Evolutionary conservation across 1,140 invertebrate species (phyloP).

Genomic region (Bombus soroeensis): DNA sequence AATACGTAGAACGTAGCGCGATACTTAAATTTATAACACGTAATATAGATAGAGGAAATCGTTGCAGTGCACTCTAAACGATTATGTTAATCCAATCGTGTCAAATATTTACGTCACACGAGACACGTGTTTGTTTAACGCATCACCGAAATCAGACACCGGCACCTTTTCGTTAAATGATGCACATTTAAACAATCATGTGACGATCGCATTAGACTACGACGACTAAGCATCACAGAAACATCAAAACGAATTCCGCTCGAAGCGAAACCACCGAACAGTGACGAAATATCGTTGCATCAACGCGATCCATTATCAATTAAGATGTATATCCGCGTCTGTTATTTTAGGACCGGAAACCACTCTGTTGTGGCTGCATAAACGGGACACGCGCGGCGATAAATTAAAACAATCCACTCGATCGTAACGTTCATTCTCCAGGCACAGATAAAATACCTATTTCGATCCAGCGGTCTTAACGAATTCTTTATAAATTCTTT

Average conservation of each 20-base stretch:
- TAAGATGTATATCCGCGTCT: neutral
- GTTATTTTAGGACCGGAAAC: conserved; percentile 19
- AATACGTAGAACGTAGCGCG: neutral
- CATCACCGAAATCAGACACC: neutral
- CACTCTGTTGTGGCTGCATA: no score
- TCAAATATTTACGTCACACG: neutral
- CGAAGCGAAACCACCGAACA: no score
- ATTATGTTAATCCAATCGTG: neutral
- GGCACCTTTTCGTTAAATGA: neutral
- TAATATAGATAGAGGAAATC: neutral
- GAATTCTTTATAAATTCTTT: neutral
- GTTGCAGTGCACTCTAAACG: neutral
- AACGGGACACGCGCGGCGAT: neutral
- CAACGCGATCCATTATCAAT: neutral
- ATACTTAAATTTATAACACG: neutral
- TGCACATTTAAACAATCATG: neutral
- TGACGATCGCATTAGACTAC: neutral
- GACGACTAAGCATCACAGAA: no score
- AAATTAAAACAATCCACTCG: neutral
- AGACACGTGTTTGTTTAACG: neutral
- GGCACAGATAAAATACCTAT: neutral
- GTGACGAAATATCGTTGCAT: no score
- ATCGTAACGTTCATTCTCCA: neutral
- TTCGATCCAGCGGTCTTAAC: no score
- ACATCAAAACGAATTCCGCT: no score